Base-by-base conservation (phyloP, 2,113 vertebrate species). In the Embiotoca jacksoni region DNA sequence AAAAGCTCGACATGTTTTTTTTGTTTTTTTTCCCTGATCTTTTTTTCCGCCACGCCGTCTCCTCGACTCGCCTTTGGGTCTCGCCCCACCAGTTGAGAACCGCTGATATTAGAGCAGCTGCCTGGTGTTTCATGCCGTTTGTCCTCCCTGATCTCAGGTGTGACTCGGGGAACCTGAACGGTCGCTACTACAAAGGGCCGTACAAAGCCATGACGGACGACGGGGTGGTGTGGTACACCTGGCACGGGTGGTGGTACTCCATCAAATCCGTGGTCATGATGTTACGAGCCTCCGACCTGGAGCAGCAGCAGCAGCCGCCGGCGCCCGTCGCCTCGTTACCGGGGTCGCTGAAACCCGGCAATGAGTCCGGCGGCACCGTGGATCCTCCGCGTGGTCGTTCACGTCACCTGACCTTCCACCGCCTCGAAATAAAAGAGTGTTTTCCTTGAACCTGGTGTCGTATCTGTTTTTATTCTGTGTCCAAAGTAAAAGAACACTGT, bases 191-290 rank as follows among this genome's bases (percentile, higher is more conserved):
- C 84, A 84, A 46, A 0, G 96, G 96, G 3, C 91, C 95, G 6
- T 96, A 96, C 15, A 69, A 87, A 0, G 95, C 95, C 0, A 41
- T 92, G 41, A 94, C 94, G 0, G 94, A 96, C 66, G 94, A 96
- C 0, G 96, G 96, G 7, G 88, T 98, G 53, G 94, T 96, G 60
- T 98, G 97, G 97, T 96, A 96, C 85, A 95, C 95, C 1, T 98
- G 97, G 97, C 96, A 94, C 1, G 96, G 97, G 2, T 97, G 96
- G 96, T 96, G 96, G 95, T 98, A 98, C 90, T 97, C 97, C 47
- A 90, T 98, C 81, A 97, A 97, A 89, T 96, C 95, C 0, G 96
- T 96, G 30, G 92, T 95, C 74, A 98, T 98, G 96, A 97, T 97
- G 94, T 93, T 98, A 47, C 94, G 96, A 60, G 96, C 96, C 3